Conservation (phyloP, 2,888 invertebrate genomes). For the Silvanus unidentatus region DNA sequence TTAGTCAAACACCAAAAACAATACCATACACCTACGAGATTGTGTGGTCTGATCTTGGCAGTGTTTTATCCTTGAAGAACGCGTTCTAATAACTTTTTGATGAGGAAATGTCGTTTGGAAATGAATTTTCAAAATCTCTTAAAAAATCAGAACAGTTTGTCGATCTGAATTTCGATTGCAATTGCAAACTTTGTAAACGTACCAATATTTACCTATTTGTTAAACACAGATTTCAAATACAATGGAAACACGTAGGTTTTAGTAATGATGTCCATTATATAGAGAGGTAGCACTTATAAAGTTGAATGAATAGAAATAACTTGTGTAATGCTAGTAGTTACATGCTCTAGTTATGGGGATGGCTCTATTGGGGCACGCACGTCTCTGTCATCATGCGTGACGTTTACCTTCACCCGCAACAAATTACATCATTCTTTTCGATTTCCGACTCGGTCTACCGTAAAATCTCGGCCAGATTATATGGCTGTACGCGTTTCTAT, state of each 20-base stretch:
- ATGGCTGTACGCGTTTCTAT: slow-evolving; percentile 31
- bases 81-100: not conserved
- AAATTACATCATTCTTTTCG: slow-evolving; percentile 38
- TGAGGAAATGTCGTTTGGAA: too few species aligned
- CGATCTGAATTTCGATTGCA: too few species aligned
- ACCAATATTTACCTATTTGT: too few species aligned
- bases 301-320: slow-evolving; percentile 1
- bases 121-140: too few species aligned
- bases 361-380: slow-evolving; percentile 10
- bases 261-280: too few species aligned
- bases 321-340: slow-evolving; percentile 20
- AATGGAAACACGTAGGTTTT: too few species aligned
- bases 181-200: too few species aligned
- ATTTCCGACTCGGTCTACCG: slow-evolving; percentile 44
- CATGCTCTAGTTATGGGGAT: slow-evolving; percentile 20
- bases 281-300: not conserved
- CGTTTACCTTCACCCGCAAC: slow-evolving; percentile 10
- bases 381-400: slow-evolving; percentile 19
- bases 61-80: not conserved
- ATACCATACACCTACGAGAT: slow-evolving; percentile 6
- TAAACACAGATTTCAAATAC: too few species aligned
- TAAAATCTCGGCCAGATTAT: slow-evolving; percentile 46
- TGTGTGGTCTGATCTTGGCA: not conserved
- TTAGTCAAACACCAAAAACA: slow-evolving; percentile 22
- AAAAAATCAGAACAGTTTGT: not conserved